phyloP scores from a whole-genome alignment of 1,140 invertebrate species.

The Uloborus diversus region DNA sequence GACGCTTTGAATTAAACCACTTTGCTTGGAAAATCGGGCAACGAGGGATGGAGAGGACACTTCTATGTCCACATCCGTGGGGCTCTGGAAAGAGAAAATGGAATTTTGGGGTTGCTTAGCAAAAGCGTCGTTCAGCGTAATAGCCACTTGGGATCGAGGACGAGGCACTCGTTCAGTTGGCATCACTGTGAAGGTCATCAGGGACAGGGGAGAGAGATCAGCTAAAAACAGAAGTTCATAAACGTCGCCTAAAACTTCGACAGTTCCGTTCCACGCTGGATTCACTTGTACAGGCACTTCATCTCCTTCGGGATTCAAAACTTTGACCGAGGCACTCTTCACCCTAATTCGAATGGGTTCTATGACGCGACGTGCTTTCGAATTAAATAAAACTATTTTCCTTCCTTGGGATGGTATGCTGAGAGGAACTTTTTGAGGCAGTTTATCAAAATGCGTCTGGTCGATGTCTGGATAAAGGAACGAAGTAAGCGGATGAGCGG shows the following conservation, averaged over 20 bases:
- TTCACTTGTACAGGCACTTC: conserved; percentile 76
- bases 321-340: conserved; percentile 75
- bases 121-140: conserved; percentile 53
- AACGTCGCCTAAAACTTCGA: conserved; percentile 51
- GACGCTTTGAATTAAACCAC: conserved; percentile 79
- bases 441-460: conserved; percentile 80
- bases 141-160: conserved; percentile 8
- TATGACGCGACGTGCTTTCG: conserved; percentile 77
- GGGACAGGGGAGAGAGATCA: conserved; percentile 77
- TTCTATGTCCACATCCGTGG: conserved; percentile 74
- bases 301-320: conserved; percentile 73
- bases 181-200: conserved; percentile 76
- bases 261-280: conserved; percentile 75
- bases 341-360: conserved; percentile 77
- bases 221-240: conserved; percentile 84
- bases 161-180: conserved; percentile 7
- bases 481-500: conserved; percentile 59
- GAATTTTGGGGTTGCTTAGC: conserved; percentile 36
- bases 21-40: conserved; percentile 80
- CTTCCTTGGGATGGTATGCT: conserved; percentile 51
- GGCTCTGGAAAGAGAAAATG: conserved; percentile 57
- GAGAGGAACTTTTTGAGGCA: conserved; percentile 69
- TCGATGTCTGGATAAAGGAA: conserved; percentile 79
- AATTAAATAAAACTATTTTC: conserved; percentile 80
- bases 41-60: conserved; percentile 82